A percentile compares a stretch with the other conserved stretches of the same genome.
phyloP scores from a whole-genome alignment of 37 sponge, comb jelly and placozoan genomes.

The Beroe forskalii region DNA sequence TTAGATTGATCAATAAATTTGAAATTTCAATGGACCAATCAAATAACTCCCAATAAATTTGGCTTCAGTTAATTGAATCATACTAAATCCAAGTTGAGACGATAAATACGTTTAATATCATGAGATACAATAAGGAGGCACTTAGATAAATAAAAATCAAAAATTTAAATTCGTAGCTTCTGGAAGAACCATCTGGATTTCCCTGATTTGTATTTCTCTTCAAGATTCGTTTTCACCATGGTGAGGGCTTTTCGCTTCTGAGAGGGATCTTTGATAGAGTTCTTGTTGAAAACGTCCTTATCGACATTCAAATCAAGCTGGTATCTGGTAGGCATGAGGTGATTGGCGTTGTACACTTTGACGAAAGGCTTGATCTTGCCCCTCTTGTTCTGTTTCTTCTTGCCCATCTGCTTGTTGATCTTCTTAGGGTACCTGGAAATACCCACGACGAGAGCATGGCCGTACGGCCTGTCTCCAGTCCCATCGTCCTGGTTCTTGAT shows the following conservation, averaged over 20 bases:
- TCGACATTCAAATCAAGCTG: conserved; percentile 85
- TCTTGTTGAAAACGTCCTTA: conserved; percentile 87
- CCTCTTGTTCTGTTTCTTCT: conserved; percentile 83
- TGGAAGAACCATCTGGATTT: conserved; percentile 98
- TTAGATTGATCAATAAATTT: too few relatives aligned
- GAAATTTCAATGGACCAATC: too few relatives aligned
- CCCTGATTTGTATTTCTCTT: conserved; percentile 94
- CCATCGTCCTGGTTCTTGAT: conserved; percentile 95
- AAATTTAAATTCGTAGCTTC: conserved; percentile 84
- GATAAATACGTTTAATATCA: too few relatives aligned
- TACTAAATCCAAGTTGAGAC: too few relatives aligned
- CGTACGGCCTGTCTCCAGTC: conserved; percentile 85
- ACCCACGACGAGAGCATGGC: conserved; percentile 96
- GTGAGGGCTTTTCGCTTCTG: conserved; percentile 75
- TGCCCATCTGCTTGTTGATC: conserved; percentile 92
- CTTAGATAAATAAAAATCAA: conserved; percentile 64
- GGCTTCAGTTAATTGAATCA: too few relatives aligned
- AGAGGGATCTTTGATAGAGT: conserved; percentile 79
- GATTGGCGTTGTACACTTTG: conserved; percentile 94
- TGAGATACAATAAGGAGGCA: too few relatives aligned
- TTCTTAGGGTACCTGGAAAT: conserved; percentile 84
- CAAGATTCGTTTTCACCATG: conserved; percentile 80
- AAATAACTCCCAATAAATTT: too few relatives aligned
- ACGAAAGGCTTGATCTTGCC: conserved; percentile 90
- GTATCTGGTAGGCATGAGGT: conserved; percentile 97